Base-by-base conservation (phyloP, 2,113 vertebrate genomes). In the Phalacrocorax carbo region DNA sequence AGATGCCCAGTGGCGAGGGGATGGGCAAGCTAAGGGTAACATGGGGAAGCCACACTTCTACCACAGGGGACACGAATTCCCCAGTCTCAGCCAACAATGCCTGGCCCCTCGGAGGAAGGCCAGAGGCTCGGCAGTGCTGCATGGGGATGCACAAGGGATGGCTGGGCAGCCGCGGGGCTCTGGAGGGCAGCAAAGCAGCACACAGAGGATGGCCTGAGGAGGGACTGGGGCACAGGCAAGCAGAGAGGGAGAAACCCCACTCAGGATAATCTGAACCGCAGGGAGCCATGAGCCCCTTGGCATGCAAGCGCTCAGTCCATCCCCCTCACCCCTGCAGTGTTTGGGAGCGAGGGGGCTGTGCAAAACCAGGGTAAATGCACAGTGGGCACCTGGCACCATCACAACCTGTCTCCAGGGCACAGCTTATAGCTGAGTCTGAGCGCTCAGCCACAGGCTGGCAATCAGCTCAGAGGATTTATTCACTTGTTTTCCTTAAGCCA, bases 381-480 rank as follows among this genome's bases (percentile, higher is more conserved):
- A 76, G 89, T 5, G 0, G 58, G 81, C 91, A 94, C 83, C 93
- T 84, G 81, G 73, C 80, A 86, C 34, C 3, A 3, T 34, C 73
- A 55, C 5, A 5, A 38, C 80, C 69, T 3, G 0, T 86, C 93
- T 61, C 81, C 68, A 60, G 89, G 84, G 89, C 80, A 61, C 52
- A 3, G 91, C 87, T 93, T 85, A 92, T 64, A 86, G 94, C 94
- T 93, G 82, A 92, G 96, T 69, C 88, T 82, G 88, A 94, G 86
- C 5, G 44, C 94, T 83, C 93, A 83, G 81, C 91, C 64, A 29
- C 70, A 46, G 94, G 66, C 94, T 85, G 66, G 94, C 95, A 93
- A 95, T 96, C 96, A 89, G 95, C 86, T 92, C 97, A 91, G 83
- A 89, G 97, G 96, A 95, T 97, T 97, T 97, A 95, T 94, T 90